Base-by-base conservation (phyloP, 2,888 invertebrate species). In the Folsomia candida region DNA sequence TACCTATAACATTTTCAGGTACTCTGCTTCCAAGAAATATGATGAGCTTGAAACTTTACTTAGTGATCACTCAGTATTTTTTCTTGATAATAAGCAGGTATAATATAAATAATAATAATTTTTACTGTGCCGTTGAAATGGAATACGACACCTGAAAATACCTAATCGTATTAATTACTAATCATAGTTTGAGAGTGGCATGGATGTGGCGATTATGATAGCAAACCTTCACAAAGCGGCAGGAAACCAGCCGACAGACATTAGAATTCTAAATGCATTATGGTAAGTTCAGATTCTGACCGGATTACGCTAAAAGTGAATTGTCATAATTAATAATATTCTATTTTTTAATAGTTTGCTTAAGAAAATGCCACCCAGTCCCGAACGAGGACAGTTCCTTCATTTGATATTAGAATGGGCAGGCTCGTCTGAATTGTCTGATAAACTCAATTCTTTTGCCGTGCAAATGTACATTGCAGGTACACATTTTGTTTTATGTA, bases 171-270 rank as follows among this genome's bases (percentile, higher is more conserved):
- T n/a, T n/a, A n/a, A n/a, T n/a, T n/a, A n/a, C n/a, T n/a, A n/a
- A n/a, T 22, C 18, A 27, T 64, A 78, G 76, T 60, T 75, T 66
- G 79, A 79, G 71, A 78, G 78, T 71, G 79, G 79, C 2, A 72
- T 75, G 73, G 79, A 79, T 59, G 77, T 79, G 26, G 76, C 77
- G 11, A 76, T 78, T 24, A 78, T 79, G 74, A 59, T 78, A 57
- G 69, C 79, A 0, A 79, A 78, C 51, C 57, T 79, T 11, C 75
- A 75, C 58, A 66, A 68, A n/a, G 70, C 70, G n/a, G 74, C 72
- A 11, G 59, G 62, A n/a, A 60, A 71, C 57, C 71, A 61, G 24
- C 67, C 74, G 0, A 68, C 69, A 3, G 74, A 76, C 27, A 64
- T 72, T 22, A 63, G 79, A 47, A 68, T 78, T 20, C 28, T 51